Evolutionary conservation across 2,113 vertebrate species (phyloP), one percentile per base, ranked within the genome.

Genomic region (Oncorhynchus mykiss): DNA sequence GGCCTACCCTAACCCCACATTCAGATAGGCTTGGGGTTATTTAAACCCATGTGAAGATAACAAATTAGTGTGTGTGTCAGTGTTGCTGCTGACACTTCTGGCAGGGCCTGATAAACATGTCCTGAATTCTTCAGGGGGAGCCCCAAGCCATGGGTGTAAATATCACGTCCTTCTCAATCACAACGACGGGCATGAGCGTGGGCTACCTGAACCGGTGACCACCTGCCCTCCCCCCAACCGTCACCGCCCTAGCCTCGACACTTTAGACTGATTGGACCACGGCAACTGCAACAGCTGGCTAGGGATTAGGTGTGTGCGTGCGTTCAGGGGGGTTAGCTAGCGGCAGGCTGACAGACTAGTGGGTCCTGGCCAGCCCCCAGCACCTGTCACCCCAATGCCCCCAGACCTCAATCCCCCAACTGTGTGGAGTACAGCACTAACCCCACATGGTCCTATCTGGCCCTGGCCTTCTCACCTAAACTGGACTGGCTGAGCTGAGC

Each of bases 261-360:
- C 91, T 93, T 92, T 62, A 80, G 86, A 87, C 85, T 67, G 78
- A 91, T 81, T 88, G 88, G 89, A 78, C 25, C 81, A 88, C 5
- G 16, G 93, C 91, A 91, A 93, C 90, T 92, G 87, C 89, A 94
- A 92, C 93, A 95, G 91, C 94, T 93, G 94, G 92, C n/a, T 24
- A 54, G 75, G 92, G 93, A 94, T 94, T 65, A 25, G 57, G 67
- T 45, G 48, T 59, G 72, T 62, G 77, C 69, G 68, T 24, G 68
- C 5, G n/a, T 45, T 11, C 39, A 11, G 39, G 39, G 39, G 39
- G 39, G 39, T 45, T 45, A 45, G 68, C 6, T 25, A 31, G 18
- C n/a, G 67, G 3, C 8, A 27, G 66, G 76, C 64, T 84, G 51
- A 54, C 51, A 18, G 51, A 54, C 51, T 54, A 54, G 51, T 54